These are phyloP conservation scores for Agonopterix alstromeriana DNA, from an alignment of 2,888 invertebrate species.

Conservation along the genomic window DNA sequence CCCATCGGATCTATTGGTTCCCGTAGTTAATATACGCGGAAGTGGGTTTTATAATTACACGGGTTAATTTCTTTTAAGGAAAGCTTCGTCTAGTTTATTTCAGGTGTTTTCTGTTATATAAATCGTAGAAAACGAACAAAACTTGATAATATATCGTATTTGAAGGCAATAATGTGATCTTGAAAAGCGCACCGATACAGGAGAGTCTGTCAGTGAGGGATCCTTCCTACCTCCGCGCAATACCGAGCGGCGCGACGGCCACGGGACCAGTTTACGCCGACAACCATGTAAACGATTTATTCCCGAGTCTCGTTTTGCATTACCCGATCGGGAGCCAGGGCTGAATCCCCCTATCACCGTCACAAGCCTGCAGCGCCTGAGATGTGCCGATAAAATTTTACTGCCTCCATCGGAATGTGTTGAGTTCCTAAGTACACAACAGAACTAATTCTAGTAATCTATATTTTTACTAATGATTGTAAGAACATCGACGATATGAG, in stretches of 20 bases:
- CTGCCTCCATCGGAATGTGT: slow-evolving; percentile 4
- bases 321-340: slow-evolving; percentile 69
- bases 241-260: slow-evolving; percentile 33
- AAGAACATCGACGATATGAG: neutral
- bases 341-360: slow-evolving; percentile 30
- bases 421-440: too few species aligned
- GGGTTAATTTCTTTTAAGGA: too few species aligned
- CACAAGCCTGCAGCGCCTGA: slow-evolving; percentile 8
- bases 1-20: slow-evolving; percentile 16
- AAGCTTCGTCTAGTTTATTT: too few species aligned
- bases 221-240: slow-evolving; percentile 51
- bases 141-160: neutral
- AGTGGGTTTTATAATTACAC: slow-evolving; percentile 2
- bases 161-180: neutral
- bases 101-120: too few species aligned
- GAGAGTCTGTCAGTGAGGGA: slow-evolving; percentile 16
- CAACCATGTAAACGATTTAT: slow-evolving; percentile 77
- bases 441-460: neutral
- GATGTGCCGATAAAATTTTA: slow-evolving; percentile 14
- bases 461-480: neutral
- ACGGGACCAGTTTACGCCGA: slow-evolving; percentile 74
- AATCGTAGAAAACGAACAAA: too few species aligned
- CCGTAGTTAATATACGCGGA: slow-evolving; percentile 14
- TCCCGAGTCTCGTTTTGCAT: slow-evolving; percentile 72
- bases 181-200: too few species aligned